phyloP scores from a whole-genome alignment of 2,797 vertebrate genomes.

The Acanthis flammea region DNA sequence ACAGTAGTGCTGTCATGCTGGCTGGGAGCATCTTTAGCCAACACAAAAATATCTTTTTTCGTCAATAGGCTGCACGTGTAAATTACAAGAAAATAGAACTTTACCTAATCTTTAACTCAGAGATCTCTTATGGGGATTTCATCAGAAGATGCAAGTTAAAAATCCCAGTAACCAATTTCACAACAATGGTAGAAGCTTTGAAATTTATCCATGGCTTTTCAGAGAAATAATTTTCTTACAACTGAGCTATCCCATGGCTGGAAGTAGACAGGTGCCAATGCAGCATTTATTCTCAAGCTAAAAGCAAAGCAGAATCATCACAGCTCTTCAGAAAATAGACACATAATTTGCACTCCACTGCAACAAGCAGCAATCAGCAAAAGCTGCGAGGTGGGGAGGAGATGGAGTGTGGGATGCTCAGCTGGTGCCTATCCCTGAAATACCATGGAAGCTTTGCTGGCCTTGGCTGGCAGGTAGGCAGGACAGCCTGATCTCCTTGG shows the following conservation, averaged over 20 bases:
- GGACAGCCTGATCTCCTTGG: background rate
- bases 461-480: background rate
- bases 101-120: background rate
- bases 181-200: background rate
- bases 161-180: background rate
- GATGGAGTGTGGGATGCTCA: background rate
- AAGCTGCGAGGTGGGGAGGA: background rate
- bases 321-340: background rate
- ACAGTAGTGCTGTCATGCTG: background rate
- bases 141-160: background rate
- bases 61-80: background rate
- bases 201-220: slow-evolving; percentile 58
- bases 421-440: background rate
- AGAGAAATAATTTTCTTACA: background rate
- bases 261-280: background rate
- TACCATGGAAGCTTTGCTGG: background rate
- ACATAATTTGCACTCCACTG: background rate
- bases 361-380: background rate
- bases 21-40: background rate
- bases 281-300: background rate
- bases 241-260: slow-evolving; percentile 45
- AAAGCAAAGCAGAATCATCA: background rate
- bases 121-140: background rate
- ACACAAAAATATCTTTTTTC: background rate
- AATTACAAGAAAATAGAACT: background rate